Percentiles rank a stretch among this genome's conserved stretches.
phyloP scores from a whole-genome alignment of 2,888 invertebrate species.

The Pollenia labialis region DNA sequence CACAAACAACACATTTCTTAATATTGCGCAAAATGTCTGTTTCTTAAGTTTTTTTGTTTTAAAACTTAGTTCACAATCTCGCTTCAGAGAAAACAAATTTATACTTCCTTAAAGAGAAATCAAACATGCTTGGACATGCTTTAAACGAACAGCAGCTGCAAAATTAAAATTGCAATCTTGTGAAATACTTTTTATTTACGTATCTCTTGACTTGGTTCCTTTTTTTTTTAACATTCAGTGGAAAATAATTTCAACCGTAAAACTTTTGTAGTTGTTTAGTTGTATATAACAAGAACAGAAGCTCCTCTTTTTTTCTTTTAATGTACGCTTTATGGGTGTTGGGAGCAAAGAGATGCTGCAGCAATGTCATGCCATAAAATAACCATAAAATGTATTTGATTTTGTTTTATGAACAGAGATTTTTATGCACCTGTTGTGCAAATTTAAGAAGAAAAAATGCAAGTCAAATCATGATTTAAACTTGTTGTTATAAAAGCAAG shows the following conservation, averaged over 20 bases:
- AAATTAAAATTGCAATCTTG: conserved; percentile 30
- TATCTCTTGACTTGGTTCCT: not conserved
- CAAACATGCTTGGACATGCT: conserved; percentile 56
- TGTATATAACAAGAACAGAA: conserved; percentile 26
- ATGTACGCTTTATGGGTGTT: conserved; percentile 15
- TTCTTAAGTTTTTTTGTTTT: not conserved
- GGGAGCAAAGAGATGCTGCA: conserved; percentile 44
- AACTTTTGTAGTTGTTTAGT: not conserved
- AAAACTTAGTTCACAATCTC: not conserved
- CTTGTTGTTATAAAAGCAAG: conserved; percentile 31
- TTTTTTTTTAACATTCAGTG: not conserved
- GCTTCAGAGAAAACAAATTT: not conserved
- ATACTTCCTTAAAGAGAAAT: conserved; percentile 44
- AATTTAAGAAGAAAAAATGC: conserved; percentile 38
- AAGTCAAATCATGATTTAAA: conserved; percentile 54
- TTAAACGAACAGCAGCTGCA: conserved; percentile 59
- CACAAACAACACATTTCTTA: too few species aligned
- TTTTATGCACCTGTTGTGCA: conserved; percentile 69
- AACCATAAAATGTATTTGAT: conserved; percentile 58
- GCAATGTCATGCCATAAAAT: conserved; percentile 33
- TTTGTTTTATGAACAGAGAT: conserved; percentile 61
- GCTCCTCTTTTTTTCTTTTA: conserved; percentile 21
- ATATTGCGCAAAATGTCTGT: not conserved
- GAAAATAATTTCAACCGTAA: conserved; percentile 26
- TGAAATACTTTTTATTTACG: conserved; percentile 31